Conservation (phyloP, 2,888 invertebrate genomes). For the Andricus quercusramuli region DNA sequence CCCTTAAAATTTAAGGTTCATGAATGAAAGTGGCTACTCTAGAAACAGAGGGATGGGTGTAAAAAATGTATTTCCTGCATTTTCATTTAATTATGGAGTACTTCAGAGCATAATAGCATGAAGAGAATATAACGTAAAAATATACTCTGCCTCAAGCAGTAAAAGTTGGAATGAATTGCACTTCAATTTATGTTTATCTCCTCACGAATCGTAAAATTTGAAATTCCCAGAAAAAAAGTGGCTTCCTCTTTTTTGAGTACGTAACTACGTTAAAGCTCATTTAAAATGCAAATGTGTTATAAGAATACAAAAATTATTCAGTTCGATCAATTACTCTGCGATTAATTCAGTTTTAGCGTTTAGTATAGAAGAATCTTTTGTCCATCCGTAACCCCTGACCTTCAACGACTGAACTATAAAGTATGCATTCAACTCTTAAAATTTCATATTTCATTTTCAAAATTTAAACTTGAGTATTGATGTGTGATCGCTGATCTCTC, state of each 20-base stretch:
- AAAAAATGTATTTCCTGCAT: neutral
- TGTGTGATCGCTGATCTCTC: too few relatives aligned
- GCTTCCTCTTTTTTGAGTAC: neutral
- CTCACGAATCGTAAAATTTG: neutral
- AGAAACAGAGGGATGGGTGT: neutral
- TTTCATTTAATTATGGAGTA: neutral
- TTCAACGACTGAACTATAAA: too few relatives aligned
- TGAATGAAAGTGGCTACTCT: neutral
- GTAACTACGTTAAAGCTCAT: neutral
- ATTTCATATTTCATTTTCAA: too few relatives aligned
- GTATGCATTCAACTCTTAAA: too few relatives aligned
- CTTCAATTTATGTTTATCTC: neutral
- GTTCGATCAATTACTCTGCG: too few relatives aligned
- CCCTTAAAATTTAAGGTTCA: neutral
- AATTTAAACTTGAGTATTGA: too few relatives aligned
- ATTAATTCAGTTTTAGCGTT: too few relatives aligned
- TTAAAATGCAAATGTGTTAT: too few relatives aligned
- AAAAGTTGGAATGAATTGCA: neutral
- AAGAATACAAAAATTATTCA: too few relatives aligned
- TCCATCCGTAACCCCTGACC: too few relatives aligned
- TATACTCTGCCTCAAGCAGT: neutral
- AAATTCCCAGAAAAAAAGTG: neutral
- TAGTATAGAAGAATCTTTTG: too few relatives aligned
- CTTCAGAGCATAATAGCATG: neutral
- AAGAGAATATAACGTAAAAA: neutral